Percentiles rank a stretch among this genome's conserved stretches.
phyloP scores from a whole-genome alignment of 2,113 vertebrate species.

The Nothoprocta pentlandii region DNA sequence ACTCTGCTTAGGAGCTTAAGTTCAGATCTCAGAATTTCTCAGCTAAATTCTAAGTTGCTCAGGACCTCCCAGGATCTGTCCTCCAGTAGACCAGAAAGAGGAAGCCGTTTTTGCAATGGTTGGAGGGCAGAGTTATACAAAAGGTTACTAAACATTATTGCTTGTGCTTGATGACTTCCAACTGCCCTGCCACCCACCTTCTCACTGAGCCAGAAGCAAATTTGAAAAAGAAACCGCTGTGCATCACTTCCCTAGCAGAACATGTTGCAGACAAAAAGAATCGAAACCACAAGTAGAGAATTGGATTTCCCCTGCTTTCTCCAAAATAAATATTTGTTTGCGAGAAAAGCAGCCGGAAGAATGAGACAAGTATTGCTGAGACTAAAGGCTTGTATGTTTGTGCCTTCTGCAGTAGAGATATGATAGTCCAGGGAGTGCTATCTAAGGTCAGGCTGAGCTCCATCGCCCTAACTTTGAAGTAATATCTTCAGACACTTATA shows the following conservation, averaged over 20 bases:
- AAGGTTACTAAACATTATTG: slow-evolving; percentile 45
- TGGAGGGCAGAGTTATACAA: slow-evolving; percentile 14
- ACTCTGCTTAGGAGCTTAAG: neutral
- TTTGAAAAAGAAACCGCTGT: slow-evolving; percentile 67
- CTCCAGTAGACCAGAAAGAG: slow-evolving; percentile 10
- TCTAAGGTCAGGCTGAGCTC: slow-evolving; percentile 25
- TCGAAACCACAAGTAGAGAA: slow-evolving; percentile 67
- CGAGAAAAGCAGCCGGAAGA: slow-evolving; percentile 54
- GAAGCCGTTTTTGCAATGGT: neutral
- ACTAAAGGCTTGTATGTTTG: slow-evolving; percentile 14
- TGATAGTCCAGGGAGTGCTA: neutral
- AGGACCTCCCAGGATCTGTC: slow-evolving; percentile 14
- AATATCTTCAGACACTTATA: neutral
- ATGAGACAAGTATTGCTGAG: slow-evolving; percentile 50
- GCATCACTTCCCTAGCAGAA: slow-evolving; percentile 68
- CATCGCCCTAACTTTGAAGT: neutral
- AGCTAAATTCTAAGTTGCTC: neutral
- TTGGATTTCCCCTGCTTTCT: slow-evolving; percentile 72
- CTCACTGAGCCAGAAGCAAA: slow-evolving; percentile 65
- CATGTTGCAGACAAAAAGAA: slow-evolving; percentile 69
- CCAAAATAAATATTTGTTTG: slow-evolving; percentile 76
- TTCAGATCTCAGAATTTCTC: slow-evolving; percentile 12
- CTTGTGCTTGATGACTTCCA: slow-evolving; percentile 58
- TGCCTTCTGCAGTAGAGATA: slow-evolving; percentile 16
- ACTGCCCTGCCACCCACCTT: slow-evolving; percentile 61